Evolutionary conservation across 2,888 invertebrate genomes (phyloP).

Genomic region (Cheilosia variabilis): DNA sequence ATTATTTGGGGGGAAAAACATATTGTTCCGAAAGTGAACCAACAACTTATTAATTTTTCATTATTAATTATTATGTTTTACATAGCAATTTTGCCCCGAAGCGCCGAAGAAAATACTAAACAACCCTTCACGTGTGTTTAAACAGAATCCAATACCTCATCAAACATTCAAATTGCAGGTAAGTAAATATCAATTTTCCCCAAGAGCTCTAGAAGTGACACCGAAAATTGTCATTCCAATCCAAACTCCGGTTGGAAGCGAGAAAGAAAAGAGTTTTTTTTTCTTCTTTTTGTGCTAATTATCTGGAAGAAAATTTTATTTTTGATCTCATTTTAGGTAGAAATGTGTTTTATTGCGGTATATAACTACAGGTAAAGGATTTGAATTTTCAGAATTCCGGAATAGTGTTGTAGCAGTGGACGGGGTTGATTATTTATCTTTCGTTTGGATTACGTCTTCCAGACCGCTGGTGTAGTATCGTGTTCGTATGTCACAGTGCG

Average conservation of each 20-base stretch:
- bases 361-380: neutral
- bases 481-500: neutral
- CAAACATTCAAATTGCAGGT: constrained; percentile 52
- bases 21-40: constrained; percentile 63
- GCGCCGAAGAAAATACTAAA: constrained; percentile 22
- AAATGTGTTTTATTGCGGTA: constrained; percentile 7
- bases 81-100: constrained; percentile 7
- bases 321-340: neutral
- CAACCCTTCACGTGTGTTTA: constrained; percentile 24
- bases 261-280: neutral
- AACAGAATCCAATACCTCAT: constrained; percentile 25
- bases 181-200: constrained; percentile 60
- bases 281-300: constrained; percentile 26
- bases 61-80: constrained; percentile 58
- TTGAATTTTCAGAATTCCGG: neutral
- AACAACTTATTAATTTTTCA: constrained; percentile 33
- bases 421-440: constrained; percentile 34
- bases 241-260: constrained; percentile 20
- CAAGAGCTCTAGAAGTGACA: constrained; percentile 28
- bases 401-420: neutral
- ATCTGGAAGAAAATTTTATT: constrained; percentile 2
- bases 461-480: neutral
- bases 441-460: constrained; percentile 21
- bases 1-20: constrained; percentile 61
- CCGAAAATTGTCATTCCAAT: constrained; percentile 34